Conservation (phyloP, 1,140 invertebrate species). For the Diorhabda carinulata region DNA sequence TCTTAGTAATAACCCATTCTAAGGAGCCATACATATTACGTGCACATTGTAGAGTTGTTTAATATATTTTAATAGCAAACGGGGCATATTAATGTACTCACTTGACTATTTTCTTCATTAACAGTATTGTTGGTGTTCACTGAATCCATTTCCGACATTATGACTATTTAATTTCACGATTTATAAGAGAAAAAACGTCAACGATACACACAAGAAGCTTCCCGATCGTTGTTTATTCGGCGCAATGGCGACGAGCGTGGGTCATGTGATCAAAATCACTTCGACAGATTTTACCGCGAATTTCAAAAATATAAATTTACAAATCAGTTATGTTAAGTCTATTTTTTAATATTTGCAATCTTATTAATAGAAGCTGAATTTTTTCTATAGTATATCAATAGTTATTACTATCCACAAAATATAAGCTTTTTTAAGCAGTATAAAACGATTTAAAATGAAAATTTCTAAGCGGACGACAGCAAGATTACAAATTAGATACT, state of each 20-base stretch:
- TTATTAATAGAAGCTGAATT: no score
- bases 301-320: slow-evolving; percentile 21
- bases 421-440: no score
- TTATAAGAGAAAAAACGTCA: slow-evolving; percentile 26
- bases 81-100: slow-evolving; percentile 32
- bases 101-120: slow-evolving; percentile 45
- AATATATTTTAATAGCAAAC: slow-evolving; percentile 26
- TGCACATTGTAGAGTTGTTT: slow-evolving; percentile 43
- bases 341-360: no score
- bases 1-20: slow-evolving; percentile 38
- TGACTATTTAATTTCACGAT: slow-evolving; percentile 33
- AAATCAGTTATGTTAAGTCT: no score
- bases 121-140: slow-evolving; percentile 43
- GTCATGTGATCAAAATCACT: slow-evolving; percentile 43
- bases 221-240: slow-evolving; percentile 49
- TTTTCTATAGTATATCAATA: no score
- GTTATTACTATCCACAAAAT: no score
- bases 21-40: slow-evolving; percentile 39
- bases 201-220: slow-evolving; percentile 37
- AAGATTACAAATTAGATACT: no score
- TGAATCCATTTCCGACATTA: slow-evolving; percentile 48
- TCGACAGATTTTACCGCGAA: slow-evolving; percentile 29
- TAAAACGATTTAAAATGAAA: no score
- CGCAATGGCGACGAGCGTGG: slow-evolving; percentile 49
- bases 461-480: no score